These are phyloP conservation scores for Lithobius niger DNA, from an alignment of 1,140 invertebrate species.

Conservation along the genomic window DNA sequence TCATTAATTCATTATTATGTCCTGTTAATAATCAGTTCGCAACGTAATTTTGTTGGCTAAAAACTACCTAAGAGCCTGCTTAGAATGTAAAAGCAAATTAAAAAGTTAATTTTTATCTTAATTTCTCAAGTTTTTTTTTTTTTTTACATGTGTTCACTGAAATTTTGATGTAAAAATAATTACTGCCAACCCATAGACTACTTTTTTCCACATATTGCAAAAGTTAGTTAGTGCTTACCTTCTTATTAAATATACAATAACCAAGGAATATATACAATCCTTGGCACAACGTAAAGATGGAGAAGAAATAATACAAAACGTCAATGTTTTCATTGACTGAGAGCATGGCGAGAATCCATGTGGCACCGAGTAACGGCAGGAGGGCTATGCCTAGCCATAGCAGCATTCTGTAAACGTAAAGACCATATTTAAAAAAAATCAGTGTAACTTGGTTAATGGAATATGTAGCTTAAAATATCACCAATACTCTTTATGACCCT, in stretches of 20 bases:
- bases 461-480: neutral
- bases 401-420: slow-evolving; percentile 45
- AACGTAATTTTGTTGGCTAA: no score
- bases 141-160: slow-evolving; percentile 2
- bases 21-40: no score
- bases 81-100: no score
- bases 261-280: slow-evolving; percentile 63
- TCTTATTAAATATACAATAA: slow-evolving; percentile 66
- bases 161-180: slow-evolving; percentile 4
- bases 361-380: slow-evolving; percentile 56
- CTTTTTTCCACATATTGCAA: neutral
- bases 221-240: slow-evolving; percentile 39
- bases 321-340: slow-evolving; percentile 61
- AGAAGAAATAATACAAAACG: slow-evolving; percentile 54
- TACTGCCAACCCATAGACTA: neutral
- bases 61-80: no score
- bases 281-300: slow-evolving; percentile 51
- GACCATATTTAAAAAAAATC: slow-evolving; percentile 3
- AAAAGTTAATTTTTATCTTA: no score
- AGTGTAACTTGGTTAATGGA: slow-evolving; percentile 9
- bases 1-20: no score
- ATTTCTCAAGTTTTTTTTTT: no score
- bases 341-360: slow-evolving; percentile 66
- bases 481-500: slow-evolving; percentile 8
- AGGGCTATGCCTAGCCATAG: slow-evolving; percentile 70